phyloP scores from a whole-genome alignment of 2,113 vertebrate genomes.

The Psittacula cyanocephala region DNA sequence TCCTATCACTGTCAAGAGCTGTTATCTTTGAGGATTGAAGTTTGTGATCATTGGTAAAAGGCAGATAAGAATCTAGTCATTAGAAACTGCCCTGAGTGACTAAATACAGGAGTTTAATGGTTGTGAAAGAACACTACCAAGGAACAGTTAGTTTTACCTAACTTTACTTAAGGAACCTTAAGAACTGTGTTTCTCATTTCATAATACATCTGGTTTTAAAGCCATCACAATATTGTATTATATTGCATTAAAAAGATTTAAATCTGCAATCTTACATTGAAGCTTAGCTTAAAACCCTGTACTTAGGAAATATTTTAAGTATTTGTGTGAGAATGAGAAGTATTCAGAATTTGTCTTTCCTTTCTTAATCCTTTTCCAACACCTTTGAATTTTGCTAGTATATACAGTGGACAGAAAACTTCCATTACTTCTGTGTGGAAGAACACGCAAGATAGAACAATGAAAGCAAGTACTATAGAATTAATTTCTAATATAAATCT shows the following conservation, averaged over 20 bases:
- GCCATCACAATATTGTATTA: neutral
- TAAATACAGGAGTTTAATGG: neutral
- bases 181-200: neutral
- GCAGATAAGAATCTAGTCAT: neutral
- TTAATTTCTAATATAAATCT: neutral
- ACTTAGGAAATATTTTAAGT: neutral
- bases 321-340: neutral
- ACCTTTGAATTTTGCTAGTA: neutral
- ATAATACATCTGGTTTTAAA: neutral
- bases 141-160: neutral
- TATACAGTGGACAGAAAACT: neutral
- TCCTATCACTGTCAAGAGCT: neutral
- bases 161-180: neutral
- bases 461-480: neutral
- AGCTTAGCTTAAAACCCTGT: neutral
- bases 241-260: neutral
- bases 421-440: neutral
- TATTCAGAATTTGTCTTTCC: neutral
- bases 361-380: neutral
- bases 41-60: neutral
- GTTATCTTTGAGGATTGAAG: neutral
- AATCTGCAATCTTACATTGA: neutral
- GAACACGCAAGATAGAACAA: neutral
- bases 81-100: neutral
- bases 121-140: neutral